Evolutionary conservation across 2,113 vertebrate species (phyloP), one percentile per base, ranked within the genome.

Genomic region (Ictidomys tridecemlineatus): DNA sequence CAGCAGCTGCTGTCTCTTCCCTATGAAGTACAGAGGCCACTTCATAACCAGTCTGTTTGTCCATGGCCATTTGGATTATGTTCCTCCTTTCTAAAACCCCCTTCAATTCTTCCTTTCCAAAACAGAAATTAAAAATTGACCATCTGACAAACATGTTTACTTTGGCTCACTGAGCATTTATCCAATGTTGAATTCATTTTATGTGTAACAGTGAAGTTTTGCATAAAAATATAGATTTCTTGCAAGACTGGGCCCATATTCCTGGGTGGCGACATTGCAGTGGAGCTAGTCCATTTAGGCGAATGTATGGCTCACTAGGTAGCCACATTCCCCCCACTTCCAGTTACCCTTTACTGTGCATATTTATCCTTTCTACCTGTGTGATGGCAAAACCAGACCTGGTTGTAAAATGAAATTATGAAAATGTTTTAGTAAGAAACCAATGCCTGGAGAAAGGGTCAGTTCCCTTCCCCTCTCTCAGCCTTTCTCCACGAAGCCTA

Each of bases 51-150:
- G 30, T 37, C 24, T 24, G 18, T 3, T 32, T 63, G 58, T 63
- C 51, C 32, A 24, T 32, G 72, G 18, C 28, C 51, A 63, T 72
- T 73, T 67, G 58, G n/a, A 80, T 56, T 26, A 17, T 2, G 17
- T 32, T 22, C 48, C 16, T 56, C 30, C 84, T 85, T 80, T 72
- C 30, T 17, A 51, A 90, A 74, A 61, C 3, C 28, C 6, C 17
- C 18, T 34, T n/a, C 58, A 74, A 22, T 34, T 45, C 28, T n/a
- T 53, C 20, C 30, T n/a, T 74, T 85, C 82, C 61, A 76, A 45
- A 89, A 69, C 58, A 42, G 83, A 96, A 95, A 89, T 14, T 76
- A 56, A 76, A 87, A 45, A 39, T 11, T 39, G 39, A 37, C 28
- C 72, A 30, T 74, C 61, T 67, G 30, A 83, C 48, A 77, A 65